phyloP scores from a whole-genome alignment of 2,888 invertebrate species.

The Salpingus planirostris region DNA sequence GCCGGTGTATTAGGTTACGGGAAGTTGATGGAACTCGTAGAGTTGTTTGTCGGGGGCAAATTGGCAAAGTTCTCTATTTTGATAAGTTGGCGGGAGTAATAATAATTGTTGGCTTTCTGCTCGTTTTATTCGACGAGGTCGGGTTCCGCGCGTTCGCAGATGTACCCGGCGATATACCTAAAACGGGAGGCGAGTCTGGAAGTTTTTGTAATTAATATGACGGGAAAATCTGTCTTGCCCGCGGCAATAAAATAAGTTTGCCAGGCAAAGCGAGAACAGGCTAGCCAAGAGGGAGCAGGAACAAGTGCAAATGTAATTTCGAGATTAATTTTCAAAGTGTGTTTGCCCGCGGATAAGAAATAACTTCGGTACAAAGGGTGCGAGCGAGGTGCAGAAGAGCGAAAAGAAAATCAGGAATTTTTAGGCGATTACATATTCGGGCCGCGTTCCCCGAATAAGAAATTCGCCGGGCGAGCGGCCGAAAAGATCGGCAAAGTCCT shows the following conservation, averaged over 20 bases:
- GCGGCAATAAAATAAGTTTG: conserved; percentile 27
- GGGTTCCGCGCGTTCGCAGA: too few relatives aligned
- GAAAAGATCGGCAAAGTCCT: neutral
- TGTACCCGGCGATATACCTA: too few relatives aligned
- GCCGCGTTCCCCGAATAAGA: conserved; percentile 7
- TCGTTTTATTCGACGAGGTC: too few relatives aligned
- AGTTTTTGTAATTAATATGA: conserved; percentile 31
- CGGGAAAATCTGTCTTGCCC: conserved; percentile 29
- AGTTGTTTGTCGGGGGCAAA: too few relatives aligned
- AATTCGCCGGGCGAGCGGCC: conserved; percentile 3
- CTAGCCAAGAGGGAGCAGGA: conserved; percentile 34
- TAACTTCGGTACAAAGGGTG: conserved; percentile 17
- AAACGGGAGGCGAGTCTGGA: conserved; percentile 12
- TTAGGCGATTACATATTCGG: conserved; percentile 16
- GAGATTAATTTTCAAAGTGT: conserved; percentile 45
- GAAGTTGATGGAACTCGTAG: too few relatives aligned
- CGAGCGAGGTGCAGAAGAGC: conserved; percentile 14
- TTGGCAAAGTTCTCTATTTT: too few relatives aligned
- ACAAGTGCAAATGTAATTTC: conserved; percentile 52
- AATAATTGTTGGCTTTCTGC: too few relatives aligned
- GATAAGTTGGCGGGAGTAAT: too few relatives aligned
- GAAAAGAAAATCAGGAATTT: conserved; percentile 15
- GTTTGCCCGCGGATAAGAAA: conserved; percentile 25
- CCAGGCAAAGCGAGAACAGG: conserved; percentile 25
- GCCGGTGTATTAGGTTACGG: too few relatives aligned